Evolutionary conservation across 2,888 invertebrate species (phyloP), one percentile per base, ranked within the genome.

Genomic region (Mayetiola destructor): DNA sequence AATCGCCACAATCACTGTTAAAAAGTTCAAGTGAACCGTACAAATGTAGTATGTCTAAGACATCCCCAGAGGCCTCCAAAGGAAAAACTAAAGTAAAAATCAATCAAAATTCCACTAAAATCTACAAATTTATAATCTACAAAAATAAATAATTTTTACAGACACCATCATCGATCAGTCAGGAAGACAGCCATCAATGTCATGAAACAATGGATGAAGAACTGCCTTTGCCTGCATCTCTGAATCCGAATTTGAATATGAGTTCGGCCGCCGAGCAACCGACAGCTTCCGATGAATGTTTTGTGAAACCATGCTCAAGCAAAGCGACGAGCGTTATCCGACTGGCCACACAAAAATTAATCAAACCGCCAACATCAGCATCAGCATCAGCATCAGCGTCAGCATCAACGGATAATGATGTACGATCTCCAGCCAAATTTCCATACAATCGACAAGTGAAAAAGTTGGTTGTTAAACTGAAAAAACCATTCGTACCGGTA

Each of bases 401-500:
- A n/a, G 32, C 39, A 18, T 55, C 54, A 57, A 40, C 57, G 2
- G 48, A 48, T n/a, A 27, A 8, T n/a, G n/a, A n/a, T 27, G n/a
- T 21, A 14, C 37, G 37, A 37, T 21, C 55, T 18, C 2, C 18
- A 16, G 20, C 39, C 4, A 48, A 35, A 37, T 21, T 37, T 18
- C 2, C 18, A 16, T 18, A 16, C 4, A 48, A 48, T 48, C 48
- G 48, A n/a, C 27, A 27, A 48, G 65, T 69, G 10, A 68, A 71
- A 63, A 67, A 67, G 63, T 64, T 72, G 57, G 65, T 71, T 60
- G 71, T 72, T 56, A 72, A 72, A 63, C 68, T 70, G 62, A 72
- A 69, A 18, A 60, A 60, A 55, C 61, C 62, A 35, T 37, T 60
- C 23, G 16, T 59, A 27, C 42, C 54, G 14, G 55, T 56, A n/a